Percentiles rank a stretch among this genome's conserved stretches.
Conservation (phyloP, 2,797 vertebrate genomes). For the Glossophaga mutica region DNA sequence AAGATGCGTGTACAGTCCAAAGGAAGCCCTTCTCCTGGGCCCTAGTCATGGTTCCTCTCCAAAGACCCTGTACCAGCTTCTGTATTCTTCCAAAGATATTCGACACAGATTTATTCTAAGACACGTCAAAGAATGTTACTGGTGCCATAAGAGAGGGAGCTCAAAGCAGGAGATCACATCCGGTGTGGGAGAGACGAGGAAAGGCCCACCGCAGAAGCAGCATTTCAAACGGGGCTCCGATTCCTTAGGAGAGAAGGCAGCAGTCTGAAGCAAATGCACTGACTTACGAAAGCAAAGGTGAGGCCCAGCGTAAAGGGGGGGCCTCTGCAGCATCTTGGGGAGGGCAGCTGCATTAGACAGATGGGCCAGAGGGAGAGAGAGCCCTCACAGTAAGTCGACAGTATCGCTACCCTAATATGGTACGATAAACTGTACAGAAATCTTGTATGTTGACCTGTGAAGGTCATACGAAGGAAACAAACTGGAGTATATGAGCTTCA, state of each 20-base stretch:
- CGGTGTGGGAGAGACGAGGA: not conserved
- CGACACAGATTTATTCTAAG: not conserved
- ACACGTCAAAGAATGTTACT: not conserved
- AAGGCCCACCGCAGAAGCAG: not conserved
- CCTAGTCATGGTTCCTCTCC: not conserved
- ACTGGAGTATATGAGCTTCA: not conserved
- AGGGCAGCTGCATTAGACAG: not conserved
- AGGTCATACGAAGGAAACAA: conserved; percentile 4
- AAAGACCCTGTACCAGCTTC: not conserved
- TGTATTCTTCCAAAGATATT: not conserved
- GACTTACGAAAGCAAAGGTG: not conserved
- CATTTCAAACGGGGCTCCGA: not conserved
- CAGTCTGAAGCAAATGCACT: not conserved
- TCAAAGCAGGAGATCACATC: not conserved
- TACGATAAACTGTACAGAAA: not conserved
- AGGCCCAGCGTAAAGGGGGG: not conserved
- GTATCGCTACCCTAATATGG: not conserved
- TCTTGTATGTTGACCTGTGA: not conserved
- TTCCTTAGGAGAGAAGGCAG: not conserved
- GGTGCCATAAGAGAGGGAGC: not conserved
- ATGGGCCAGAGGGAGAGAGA: not conserved
- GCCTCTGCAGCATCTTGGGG: not conserved
- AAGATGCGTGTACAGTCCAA: not conserved
- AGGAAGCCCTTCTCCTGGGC: not conserved
- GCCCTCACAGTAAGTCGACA: not conserved